Percentiles rank a stretch among this genome's conserved stretches.
Evolutionary conservation across 1,140 invertebrate genomes (phyloP).

Genomic region (Anastrepha obliqua): DNA sequence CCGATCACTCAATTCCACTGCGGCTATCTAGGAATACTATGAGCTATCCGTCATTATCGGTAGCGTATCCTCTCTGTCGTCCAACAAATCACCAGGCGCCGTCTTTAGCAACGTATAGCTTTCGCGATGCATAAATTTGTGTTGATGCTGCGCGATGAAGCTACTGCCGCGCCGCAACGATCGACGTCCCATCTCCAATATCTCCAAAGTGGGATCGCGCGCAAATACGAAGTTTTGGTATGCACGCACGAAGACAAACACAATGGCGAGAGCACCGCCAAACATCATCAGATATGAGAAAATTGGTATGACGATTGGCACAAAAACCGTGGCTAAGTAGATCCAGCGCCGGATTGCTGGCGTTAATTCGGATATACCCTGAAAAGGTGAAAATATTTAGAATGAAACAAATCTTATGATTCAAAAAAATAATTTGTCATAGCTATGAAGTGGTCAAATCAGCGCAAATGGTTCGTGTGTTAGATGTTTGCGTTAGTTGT

Average conservation of each 20-base stretch:
- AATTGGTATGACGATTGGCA: conserved; percentile 80
- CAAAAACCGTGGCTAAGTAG: conserved; percentile 85
- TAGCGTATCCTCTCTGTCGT: conserved; percentile 63
- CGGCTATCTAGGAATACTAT: conserved; percentile 40
- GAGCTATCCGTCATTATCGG: conserved; percentile 63
- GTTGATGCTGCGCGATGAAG: conserved; percentile 82
- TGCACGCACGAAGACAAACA: conserved; percentile 81
- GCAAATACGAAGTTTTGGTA: conserved; percentile 86
- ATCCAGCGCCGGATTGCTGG: conserved; percentile 85
- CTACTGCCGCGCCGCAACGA: conserved; percentile 83
- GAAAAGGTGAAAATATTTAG: conserved; percentile 51
- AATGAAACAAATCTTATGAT: background rate
- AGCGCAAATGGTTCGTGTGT: background rate
- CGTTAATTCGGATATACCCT: conserved; percentile 88
- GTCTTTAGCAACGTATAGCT: conserved; percentile 77
- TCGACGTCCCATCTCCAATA: conserved; percentile 83
- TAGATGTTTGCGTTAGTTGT: background rate
- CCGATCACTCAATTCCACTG: background rate
- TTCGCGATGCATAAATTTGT: conserved; percentile 78
- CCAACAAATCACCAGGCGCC: conserved; percentile 63
- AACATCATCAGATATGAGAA: conserved; percentile 83
- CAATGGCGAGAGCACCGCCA: conserved; percentile 79
- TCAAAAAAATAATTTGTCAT: background rate
- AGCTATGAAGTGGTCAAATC: background rate
- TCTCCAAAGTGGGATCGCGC: conserved; percentile 80